phyloP scores from a whole-genome alignment of 2,797 vertebrate genomes.

The Chelmon rostratus region DNA sequence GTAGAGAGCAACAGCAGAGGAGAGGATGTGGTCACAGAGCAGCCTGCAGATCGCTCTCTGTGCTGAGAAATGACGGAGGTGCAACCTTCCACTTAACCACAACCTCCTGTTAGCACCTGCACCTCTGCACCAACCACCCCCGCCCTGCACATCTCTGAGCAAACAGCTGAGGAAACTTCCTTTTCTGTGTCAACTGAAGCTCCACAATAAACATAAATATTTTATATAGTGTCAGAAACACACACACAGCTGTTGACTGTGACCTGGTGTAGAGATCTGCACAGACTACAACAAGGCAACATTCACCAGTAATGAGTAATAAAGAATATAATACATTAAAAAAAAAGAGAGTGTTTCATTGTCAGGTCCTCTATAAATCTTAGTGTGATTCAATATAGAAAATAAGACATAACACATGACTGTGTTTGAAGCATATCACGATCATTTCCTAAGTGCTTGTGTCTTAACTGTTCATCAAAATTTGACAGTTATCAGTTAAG shows the following conservation, averaged over 20 bases:
- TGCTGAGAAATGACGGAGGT: constrained; percentile 50
- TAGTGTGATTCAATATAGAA: neutral
- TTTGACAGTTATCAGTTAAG: neutral
- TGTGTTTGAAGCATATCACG: neutral
- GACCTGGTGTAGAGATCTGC: constrained; percentile 27
- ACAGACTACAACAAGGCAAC: no score
- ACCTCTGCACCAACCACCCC: constrained; percentile 18
- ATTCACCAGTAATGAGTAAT: neutral
- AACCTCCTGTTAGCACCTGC: constrained; percentile 62
- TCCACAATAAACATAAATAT: no score
- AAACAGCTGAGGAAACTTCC: constrained; percentile 50
- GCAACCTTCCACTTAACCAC: no score
- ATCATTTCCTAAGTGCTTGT: neutral
- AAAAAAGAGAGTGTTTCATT: no score
- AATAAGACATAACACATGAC: neutral
- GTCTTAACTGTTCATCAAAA: neutral
- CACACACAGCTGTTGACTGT: constrained; percentile 15
- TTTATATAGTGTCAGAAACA: neutral
- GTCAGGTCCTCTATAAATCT: neutral
- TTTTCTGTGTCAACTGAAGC: constrained; percentile 62
- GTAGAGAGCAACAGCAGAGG: constrained; percentile 37
- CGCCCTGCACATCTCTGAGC: constrained; percentile 17
- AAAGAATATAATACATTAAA: neutral
- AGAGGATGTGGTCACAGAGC: constrained; percentile 77
- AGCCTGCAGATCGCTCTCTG: constrained; percentile 37